phyloP scores from a whole-genome alignment of 1,140 invertebrate species.

The Lutraria rhynchaena region DNA sequence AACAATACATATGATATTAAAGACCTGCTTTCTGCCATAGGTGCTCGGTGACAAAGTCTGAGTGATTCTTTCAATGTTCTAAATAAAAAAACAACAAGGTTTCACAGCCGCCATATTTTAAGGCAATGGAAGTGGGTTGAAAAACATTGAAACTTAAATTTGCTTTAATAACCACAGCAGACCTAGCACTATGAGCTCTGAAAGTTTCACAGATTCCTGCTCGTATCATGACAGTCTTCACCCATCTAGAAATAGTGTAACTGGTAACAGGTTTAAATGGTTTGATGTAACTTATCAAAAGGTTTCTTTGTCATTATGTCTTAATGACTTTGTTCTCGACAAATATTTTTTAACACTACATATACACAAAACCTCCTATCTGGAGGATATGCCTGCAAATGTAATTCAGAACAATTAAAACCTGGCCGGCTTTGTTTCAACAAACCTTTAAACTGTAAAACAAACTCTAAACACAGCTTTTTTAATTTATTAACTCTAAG shows the following conservation, averaged over 20 bases:
- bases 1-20: no score
- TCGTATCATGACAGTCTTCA: conserved; percentile 40
- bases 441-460: not conserved
- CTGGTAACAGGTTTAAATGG: conserved; percentile 38
- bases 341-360: conserved; percentile 47
- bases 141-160: no score
- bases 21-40: no score
- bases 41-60: no score
- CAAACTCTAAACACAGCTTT: conserved; percentile 1
- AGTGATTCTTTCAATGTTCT: no score
- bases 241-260: conserved; percentile 41
- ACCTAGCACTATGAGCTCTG: conserved; percentile 49
- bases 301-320: not conserved
- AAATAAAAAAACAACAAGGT: no score
- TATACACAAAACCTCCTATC: conserved; percentile 39
- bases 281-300: conserved; percentile 58
- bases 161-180: no score
- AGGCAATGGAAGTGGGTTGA: no score
- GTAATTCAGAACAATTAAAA: not conserved
- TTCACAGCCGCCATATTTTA: no score
- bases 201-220: conserved; percentile 48
- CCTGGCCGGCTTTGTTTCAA: conserved; percentile 5
- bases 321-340: conserved; percentile 8
- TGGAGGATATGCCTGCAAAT: no score
- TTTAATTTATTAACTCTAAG: conserved; percentile 4